Conservation (phyloP, 2,113 vertebrate species). For the Phoxinus phoxinus region DNA sequence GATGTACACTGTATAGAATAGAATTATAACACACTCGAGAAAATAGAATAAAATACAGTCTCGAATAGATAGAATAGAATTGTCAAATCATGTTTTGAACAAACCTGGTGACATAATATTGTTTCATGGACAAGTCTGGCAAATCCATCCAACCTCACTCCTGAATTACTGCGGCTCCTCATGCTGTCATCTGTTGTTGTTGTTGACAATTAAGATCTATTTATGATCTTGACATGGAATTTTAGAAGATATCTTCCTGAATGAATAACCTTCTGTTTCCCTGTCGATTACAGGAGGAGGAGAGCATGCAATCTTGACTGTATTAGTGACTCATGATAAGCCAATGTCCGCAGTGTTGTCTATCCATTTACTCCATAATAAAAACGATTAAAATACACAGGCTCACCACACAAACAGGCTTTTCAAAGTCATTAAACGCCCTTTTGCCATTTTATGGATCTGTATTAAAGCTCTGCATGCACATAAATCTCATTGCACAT, state of each 20-base stretch:
- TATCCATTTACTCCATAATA: background rate
- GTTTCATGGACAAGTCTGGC: slow-evolving; percentile 91
- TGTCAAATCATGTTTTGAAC: slow-evolving; percentile 18
- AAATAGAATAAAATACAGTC: background rate
- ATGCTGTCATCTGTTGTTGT: slow-evolving; percentile 67
- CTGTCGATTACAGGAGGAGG: background rate
- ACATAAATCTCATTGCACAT: too few species aligned
- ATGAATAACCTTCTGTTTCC: background rate
- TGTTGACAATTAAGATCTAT: background rate
- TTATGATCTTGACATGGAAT: background rate
- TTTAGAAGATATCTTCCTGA: background rate
- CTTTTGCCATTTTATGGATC: background rate
- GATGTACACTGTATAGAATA: too few species aligned
- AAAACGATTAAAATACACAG: background rate
- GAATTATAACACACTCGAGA: background rate
- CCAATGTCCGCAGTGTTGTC: background rate
- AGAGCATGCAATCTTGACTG: background rate
- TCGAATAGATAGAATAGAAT: slow-evolving; percentile 8
- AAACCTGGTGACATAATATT: slow-evolving; percentile 92
- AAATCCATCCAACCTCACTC: slow-evolving; percentile 91
- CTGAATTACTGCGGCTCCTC: slow-evolving; percentile 97
- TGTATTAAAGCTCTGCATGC: background rate
- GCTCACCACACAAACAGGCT: background rate
- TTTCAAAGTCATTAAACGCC: background rate
- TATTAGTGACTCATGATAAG: background rate